These are phyloP conservation scores for Salvelinus alpinus DNA, from an alignment of 2,113 vertebrate species.

Conservation along the genomic window DNA sequence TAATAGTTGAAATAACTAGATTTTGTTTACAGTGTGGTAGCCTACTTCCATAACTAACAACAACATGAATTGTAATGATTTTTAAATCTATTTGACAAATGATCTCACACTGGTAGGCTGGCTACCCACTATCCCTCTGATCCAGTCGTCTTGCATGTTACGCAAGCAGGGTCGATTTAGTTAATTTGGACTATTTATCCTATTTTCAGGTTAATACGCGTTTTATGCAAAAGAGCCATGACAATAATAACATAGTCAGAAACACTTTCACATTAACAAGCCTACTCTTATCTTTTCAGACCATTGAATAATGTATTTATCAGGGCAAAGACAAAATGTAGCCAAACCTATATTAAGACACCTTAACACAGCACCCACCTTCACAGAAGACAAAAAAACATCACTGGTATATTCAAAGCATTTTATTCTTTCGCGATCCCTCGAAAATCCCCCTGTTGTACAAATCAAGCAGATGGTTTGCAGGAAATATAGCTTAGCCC, in stretches of 20 bases:
- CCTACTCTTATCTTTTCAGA: too few species aligned
- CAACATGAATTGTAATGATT: neutral
- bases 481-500: slow-evolving; percentile 93
- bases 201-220: too few species aligned
- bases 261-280: neutral
- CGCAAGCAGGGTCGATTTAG: too few species aligned
- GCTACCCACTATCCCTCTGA: neutral
- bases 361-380: slow-evolving; percentile 82
- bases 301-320: too few species aligned
- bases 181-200: too few species aligned
- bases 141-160: neutral
- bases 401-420: slow-evolving; percentile 78
- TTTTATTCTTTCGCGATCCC: slow-evolving; percentile 70
- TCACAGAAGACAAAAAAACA: slow-evolving; percentile 74
- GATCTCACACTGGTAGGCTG: neutral
- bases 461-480: slow-evolving; percentile 98
- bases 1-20: too few species aligned
- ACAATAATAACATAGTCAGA: too few species aligned
- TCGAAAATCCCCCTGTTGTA: slow-evolving; percentile 97
- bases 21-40: too few species aligned
- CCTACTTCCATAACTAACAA: too few species aligned
- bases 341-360: slow-evolving; percentile 72
- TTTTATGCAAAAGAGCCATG: too few species aligned
- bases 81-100: slow-evolving; percentile 3
- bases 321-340: too few species aligned